Evolutionary conservation across 1,140 invertebrate species (phyloP).

Genomic region (Maconellicoccus hirsutus): DNA sequence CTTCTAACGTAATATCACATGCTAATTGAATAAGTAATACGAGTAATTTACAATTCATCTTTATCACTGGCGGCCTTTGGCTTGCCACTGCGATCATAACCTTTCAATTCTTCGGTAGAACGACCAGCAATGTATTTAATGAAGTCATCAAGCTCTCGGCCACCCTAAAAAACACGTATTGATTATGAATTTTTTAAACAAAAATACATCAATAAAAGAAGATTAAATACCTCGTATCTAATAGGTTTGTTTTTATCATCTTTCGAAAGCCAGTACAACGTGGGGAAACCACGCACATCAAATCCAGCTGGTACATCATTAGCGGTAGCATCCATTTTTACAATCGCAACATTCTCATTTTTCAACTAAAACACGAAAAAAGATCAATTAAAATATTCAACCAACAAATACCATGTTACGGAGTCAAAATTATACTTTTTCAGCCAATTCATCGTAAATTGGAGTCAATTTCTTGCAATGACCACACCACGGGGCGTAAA

Average conservation of each 20-base stretch:
- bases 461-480: conserved; percentile 95
- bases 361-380: conserved; percentile 45
- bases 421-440: too few species aligned
- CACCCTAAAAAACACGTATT: conserved; percentile 49
- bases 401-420: conserved; percentile 25
- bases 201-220: conserved; percentile 14
- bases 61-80: conserved; percentile 47
- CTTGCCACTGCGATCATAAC: conserved; percentile 79
- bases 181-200: not conserved
- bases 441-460: conserved; percentile 85
- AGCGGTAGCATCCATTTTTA: conserved; percentile 96
- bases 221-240: conserved; percentile 67
- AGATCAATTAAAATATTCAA: not conserved
- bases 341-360: conserved; percentile 81
- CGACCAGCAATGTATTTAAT: conserved; percentile 92
- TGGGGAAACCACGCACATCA: conserved; percentile 95
- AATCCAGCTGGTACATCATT: conserved; percentile 92
- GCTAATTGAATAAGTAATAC: not conserved
- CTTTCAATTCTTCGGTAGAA: conserved; percentile 74
- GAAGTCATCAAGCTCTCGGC: conserved; percentile 89
- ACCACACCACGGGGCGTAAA: conserved; percentile 98
- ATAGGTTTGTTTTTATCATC: conserved; percentile 65
- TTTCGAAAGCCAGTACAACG: conserved; percentile 89
- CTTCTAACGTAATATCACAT: not conserved
- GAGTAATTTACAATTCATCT: conserved; percentile 49